A percentile compares a stretch with the other conserved stretches of the same genome.
phyloP scores from a whole-genome alignment of 2,888 invertebrate genomes.

The Julus scandinavius region DNA sequence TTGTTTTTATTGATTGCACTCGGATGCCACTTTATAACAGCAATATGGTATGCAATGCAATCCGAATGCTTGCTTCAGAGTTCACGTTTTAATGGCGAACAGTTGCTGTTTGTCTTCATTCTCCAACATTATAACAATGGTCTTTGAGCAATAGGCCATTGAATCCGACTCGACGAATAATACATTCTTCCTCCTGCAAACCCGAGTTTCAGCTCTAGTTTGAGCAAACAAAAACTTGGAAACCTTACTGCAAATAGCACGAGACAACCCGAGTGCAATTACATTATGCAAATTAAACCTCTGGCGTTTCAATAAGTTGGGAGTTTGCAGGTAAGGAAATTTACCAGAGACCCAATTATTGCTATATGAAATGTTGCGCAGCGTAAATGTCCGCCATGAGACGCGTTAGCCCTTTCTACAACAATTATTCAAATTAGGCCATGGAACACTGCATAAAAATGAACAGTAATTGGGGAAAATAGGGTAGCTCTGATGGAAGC shows the following conservation, averaged over 20 bases:
- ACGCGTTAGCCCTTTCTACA: slow-evolving; percentile 4
- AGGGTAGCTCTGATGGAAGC: background rate
- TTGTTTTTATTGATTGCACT: background rate
- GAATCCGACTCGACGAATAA: background rate
- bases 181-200: background rate
- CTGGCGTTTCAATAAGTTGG: background rate
- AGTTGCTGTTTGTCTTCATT: no score
- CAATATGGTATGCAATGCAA: background rate
- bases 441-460: background rate
- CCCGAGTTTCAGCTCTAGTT: background rate
- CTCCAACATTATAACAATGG: no score
- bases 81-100: background rate
- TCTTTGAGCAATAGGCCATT: background rate
- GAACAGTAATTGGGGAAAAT: background rate
- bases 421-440: slow-evolving; percentile 22
- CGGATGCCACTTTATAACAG: background rate
- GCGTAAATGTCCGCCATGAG: slow-evolving; percentile 25
- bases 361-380: background rate
- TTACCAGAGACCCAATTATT: background rate
- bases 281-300: slow-evolving; percentile 7
- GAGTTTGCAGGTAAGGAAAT: background rate
- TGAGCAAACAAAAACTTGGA: background rate
- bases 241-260: slow-evolving; percentile 20
- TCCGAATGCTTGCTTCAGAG: background rate
- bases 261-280: background rate